Conservation (phyloP, 2,797 vertebrate species). For the Danio aesculapii region DNA sequence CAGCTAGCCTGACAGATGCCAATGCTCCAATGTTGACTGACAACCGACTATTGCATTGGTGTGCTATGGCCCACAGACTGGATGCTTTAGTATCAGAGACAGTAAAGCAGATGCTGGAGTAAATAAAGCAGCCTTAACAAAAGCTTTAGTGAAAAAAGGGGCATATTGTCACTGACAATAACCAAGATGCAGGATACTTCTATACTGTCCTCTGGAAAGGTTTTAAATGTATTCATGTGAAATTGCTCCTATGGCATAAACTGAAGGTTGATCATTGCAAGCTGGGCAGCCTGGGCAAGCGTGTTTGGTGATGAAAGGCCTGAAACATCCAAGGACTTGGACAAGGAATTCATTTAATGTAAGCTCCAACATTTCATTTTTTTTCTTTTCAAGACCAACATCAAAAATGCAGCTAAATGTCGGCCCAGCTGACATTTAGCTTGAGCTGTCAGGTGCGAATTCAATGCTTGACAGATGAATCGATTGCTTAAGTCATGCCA, state of each 20-base stretch:
- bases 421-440: no score
- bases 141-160: neutral
- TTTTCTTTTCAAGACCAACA: neutral
- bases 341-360: neutral
- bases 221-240: neutral
- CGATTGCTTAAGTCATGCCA: constrained; percentile 23
- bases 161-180: neutral
- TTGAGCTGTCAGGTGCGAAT: constrained; percentile 27
- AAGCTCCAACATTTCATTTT: neutral
- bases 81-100: neutral
- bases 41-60: no score
- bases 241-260: neutral
- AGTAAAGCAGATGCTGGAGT: neutral
- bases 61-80: neutral
- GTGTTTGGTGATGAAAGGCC: constrained; percentile 6
- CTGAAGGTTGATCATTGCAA: neutral
- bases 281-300: neutral
- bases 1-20: no score
- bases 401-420: neutral
- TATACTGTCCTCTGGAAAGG: neutral
- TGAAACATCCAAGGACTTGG: neutral
- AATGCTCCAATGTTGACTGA: no score
- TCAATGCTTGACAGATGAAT: constrained; percentile 24
- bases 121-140: neutral
- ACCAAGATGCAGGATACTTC: neutral